These are phyloP conservation scores for Caenorhabditis sp. DNA, from an alignment of 2,888 invertebrate species.

Conservation along the genomic window DNA sequence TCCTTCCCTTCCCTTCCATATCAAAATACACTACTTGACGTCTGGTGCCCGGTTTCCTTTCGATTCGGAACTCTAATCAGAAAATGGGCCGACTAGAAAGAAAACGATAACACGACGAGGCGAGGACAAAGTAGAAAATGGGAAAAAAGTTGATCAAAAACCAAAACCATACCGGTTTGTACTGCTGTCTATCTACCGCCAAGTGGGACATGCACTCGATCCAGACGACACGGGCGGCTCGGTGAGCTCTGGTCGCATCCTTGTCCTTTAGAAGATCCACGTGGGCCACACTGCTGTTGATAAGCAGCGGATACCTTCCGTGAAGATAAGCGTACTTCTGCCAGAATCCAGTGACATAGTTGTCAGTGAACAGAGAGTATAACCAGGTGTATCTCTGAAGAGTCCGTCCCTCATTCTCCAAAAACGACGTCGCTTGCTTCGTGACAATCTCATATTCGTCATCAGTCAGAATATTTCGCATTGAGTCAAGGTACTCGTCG, in stretches of 20 bases:
- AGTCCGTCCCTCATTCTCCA: conserved; percentile 73
- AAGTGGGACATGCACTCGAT: conserved; percentile 75
- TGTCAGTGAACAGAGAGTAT: conserved; percentile 72
- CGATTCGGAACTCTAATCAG: conserved; percentile 9
- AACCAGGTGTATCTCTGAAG: conserved; percentile 74
- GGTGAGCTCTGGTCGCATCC: conserved; percentile 70
- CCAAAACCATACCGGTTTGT: conserved; percentile 70
- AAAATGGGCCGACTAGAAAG: neutral
- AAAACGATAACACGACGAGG: conserved; percentile 16
- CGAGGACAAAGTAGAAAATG: conserved; percentile 29
- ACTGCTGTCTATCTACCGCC: conserved; percentile 75
- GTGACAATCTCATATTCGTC: conserved; percentile 71
- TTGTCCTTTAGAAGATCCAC: conserved; percentile 68
- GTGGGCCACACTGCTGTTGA: conserved; percentile 78
- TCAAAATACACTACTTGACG: conserved; percentile 15
- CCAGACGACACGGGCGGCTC: conserved; percentile 77
- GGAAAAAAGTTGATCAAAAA: conserved; percentile 21
- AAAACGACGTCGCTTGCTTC: conserved; percentile 69
- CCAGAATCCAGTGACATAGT: conserved; percentile 81
- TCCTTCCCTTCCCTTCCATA: too few species aligned
- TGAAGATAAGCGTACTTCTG: conserved; percentile 79
- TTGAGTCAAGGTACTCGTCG: conserved; percentile 71
- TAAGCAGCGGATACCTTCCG: conserved; percentile 74
- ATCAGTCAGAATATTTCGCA: conserved; percentile 69
- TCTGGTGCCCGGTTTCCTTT: too few species aligned